Conservation (phyloP, 2,797 vertebrate species). For the Acipenser transmontanus region DNA sequence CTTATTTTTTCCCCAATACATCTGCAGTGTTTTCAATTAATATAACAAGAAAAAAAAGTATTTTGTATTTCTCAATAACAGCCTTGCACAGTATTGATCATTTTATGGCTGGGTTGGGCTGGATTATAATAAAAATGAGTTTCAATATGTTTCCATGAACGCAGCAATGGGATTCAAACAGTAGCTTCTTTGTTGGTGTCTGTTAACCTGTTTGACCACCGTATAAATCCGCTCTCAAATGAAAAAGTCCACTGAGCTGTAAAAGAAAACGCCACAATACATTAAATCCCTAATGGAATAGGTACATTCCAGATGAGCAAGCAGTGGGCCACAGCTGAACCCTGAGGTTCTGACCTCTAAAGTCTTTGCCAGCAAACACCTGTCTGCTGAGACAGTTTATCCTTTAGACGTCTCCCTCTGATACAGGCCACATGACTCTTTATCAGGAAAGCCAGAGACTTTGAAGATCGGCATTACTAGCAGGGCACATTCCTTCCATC, state of each 20-base stretch:
- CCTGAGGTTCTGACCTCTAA: not conserved
- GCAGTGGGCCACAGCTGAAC: not conserved
- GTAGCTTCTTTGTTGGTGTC: too few species aligned
- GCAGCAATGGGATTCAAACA: too few species aligned
- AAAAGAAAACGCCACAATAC: not conserved
- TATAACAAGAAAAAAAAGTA: too few species aligned
- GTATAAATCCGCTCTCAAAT: too few species aligned
- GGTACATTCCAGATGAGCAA: not conserved
- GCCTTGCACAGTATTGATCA: too few species aligned
- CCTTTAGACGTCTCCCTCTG: not conserved
- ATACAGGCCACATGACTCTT: conserved; percentile 18
- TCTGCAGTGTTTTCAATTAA: too few species aligned
- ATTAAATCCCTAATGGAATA: not conserved
- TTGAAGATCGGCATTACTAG: conserved; percentile 18
- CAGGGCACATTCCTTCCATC: conserved; percentile 9
- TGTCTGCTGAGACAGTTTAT: not conserved
- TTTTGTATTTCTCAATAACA: too few species aligned
- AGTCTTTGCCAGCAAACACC: not conserved
- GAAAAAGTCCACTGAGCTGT: not conserved
- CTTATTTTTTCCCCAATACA: too few species aligned
- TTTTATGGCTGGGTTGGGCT: too few species aligned
- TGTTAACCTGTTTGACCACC: too few species aligned
- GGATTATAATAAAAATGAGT: too few species aligned
- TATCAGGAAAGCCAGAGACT: conserved; percentile 4
- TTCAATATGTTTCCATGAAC: too few species aligned